Conservation (phyloP, 1,140 invertebrate genomes). For the Heliconius eleuchia region DNA sequence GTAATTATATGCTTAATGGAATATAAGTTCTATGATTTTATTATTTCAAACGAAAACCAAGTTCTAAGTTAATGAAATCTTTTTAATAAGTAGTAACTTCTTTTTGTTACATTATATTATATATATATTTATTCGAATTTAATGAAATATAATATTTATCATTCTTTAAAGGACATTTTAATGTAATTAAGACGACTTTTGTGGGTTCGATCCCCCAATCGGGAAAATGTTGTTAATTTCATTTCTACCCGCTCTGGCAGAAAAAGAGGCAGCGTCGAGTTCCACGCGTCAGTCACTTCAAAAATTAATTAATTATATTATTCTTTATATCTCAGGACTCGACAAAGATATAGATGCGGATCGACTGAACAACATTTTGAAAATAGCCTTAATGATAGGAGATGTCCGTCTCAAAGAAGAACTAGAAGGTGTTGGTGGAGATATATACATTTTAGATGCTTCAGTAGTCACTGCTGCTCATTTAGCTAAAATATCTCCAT, state of each 20-base stretch:
- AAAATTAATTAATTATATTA: no score
- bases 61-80: neutral
- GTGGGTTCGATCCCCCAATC: no score
- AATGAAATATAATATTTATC: no score
- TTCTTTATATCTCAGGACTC: slow-evolving; percentile 49
- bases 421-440: slow-evolving; percentile 88
- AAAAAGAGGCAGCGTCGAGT: no score
- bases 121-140: neutral
- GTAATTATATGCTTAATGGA: neutral
- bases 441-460: slow-evolving; percentile 90
- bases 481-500: slow-evolving; percentile 88
- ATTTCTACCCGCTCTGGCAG: no score
- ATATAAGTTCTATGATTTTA: neutral
- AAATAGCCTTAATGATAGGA: slow-evolving; percentile 90
- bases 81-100: no score
- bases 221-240: no score
- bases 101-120: neutral
- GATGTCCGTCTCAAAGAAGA: slow-evolving; percentile 89
- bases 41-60: neutral
- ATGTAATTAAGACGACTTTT: no score
- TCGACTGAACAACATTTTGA: slow-evolving; percentile 84
- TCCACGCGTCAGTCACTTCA: no score
- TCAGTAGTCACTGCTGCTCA: slow-evolving; percentile 86
- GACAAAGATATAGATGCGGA: slow-evolving; percentile 67
- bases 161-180: no score